Base-by-base conservation (phyloP, 1,140 invertebrate species). In the Lysiphlebus fabarum region DNA sequence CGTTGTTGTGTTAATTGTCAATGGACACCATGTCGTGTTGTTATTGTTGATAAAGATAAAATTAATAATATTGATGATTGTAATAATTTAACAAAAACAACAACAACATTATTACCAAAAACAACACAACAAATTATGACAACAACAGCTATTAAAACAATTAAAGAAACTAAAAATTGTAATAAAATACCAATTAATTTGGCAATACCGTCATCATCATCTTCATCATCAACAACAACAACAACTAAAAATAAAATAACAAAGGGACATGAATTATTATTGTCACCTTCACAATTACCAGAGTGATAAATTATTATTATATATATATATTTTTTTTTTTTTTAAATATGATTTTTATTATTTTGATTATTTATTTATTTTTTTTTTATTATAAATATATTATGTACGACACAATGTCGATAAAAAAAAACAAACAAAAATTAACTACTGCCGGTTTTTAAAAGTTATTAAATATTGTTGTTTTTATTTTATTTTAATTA, bases 1-100 rank as follows among this genome's bases (percentile, higher is more conserved):
- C 79, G 77, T 60, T 85, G 83, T 58, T 85, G 83, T 59, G 69
- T 69, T 8, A 62, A 71, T 41, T 75, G 74, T 53, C 69, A 62
- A 33, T 77, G 72, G 71, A 62, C 67, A 38, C 65, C 73, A 43
- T 76, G 73, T 56, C 62, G 63, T 8, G 64, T 71, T 4, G 40
- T 60, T 11, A 59, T 67, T 6, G 61, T 68, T 17, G 67, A 70
- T 6, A 75, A 73, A 41, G 65, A 71, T 8, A 67, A 72, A 56
- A 62, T 61, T 53, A 68, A 61, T 49, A 72, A 71, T 58, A 40
- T 66, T 44, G 69, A 71, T 48, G 48, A 49, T 47, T 47, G 38
- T 47, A 10, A 54, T 37, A 55, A 34, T n/a, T 47, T 6, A 47
- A 66, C 26, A 51, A 65, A 45, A 45, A 66, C 61, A 34, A 61